Evolutionary conservation across 1,140 invertebrate species (phyloP), one percentile per base, ranked within the genome.

Genomic region (Drosophila novamexicana): DNA sequence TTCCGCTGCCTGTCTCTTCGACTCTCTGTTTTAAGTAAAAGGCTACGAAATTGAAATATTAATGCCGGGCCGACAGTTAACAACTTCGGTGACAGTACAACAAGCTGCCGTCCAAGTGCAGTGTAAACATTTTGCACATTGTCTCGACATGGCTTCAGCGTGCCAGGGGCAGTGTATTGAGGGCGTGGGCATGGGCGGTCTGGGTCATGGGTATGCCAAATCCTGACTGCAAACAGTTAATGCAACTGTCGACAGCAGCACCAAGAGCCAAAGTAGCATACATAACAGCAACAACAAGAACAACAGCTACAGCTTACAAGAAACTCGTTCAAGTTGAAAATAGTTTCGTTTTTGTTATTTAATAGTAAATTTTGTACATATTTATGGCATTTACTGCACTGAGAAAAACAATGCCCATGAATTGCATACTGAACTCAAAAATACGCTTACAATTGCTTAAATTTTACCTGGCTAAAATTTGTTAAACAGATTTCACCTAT

Each of bases 81-180:
- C 45, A 40, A 36, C n/a, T 49, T 16, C 7, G 40, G 44, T 58
- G 58, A 75, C 49, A 75, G 47, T 54, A 67, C 64, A 68, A 64
- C 18, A 53, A 44, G 58, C 64, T 78, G 70, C 39, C 45, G 42
- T 58, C 37, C 72, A 50, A 80, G 77, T 80, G 77, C 57, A 68
- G 63, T 59, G 79, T 54, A 81, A 81, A 81, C 77, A 81, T 67
- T 81, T 81, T 79, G 32, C 71, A 75, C 71, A 79, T 62, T 75
- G 76, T 78, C 75, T 67, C 67, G 59, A 12, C 32, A 66, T 57
- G 70, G 69, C 42, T 14, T 18, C 50, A 32, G n/a, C 34, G 66
- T 16, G 42, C 42, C n/a, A 47, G 29, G 29, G 40, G 56, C 12
- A 36, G 10, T 14, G 36, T 16, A 12, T 49, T 16, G 42, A 14